Evolutionary conservation across 2,113 vertebrate species (phyloP), one percentile per base, ranked within the genome.

Genomic region (Platysternon megacephalum): DNA sequence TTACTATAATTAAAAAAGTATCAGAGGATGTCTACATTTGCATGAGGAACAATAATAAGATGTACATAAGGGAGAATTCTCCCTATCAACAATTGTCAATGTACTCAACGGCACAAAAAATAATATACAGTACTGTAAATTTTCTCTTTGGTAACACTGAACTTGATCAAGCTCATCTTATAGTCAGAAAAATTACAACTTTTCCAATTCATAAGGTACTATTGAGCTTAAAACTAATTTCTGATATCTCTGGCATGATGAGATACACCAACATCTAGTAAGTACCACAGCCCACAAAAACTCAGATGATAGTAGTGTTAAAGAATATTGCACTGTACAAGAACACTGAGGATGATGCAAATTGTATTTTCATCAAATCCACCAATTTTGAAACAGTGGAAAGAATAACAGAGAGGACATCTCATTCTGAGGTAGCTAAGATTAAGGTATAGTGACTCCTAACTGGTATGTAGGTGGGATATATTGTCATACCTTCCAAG

Each of bases 111-210:
- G 35, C 86, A 85, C 2, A 82, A 85, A 85, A 88, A 6, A 58
- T 5, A 10, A 32, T n/a, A n/a, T n/a, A n/a, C n/a, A n/a, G 29
- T 1, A 5, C 84, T 72, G 55, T 6, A 3, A n/a, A 82, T 53
- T 51, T 53, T 87, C 84, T 95, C 79, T 48, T 84, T 76, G 24
- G 6, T 82, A 24, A 91, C 74, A 82, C 76, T 79, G 56, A 86
- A 32, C n/a, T 76, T 88, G 29, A 82, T 39, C 4, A 82, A 84
- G 79, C 56, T 87, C n/a, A 11, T 58, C 13, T 11, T 14, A 58
- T 35, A 5, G n/a, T 51, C 68, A 93, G 81, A 2, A 0, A 1
- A 56, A 91, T 1, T 46, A 85, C 68, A 78, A 48, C 58, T 48
- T 84, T 72, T 29, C 39, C 6, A 39, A 3, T 28, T 87, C 48